Conservation (phyloP, 2,113 vertebrate genomes). For the Chaenocephalus aceratus region DNA sequence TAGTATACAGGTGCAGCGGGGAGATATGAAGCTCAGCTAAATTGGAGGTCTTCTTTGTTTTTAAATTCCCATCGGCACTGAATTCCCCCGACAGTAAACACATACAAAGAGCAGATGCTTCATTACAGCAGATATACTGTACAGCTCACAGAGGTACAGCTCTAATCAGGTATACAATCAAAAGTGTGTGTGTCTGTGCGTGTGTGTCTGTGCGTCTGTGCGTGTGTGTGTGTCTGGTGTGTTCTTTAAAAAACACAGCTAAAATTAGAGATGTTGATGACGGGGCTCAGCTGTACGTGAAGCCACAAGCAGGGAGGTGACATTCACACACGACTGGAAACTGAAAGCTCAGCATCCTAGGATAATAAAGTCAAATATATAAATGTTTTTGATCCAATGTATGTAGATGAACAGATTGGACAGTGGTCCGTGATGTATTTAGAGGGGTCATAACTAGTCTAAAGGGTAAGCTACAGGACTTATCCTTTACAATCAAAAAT, state of each 20-base stretch:
- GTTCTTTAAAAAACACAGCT: slow-evolving; percentile 27
- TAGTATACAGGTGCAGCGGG: not conserved
- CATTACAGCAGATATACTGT: not conserved
- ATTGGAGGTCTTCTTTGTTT: slow-evolving; percentile 46
- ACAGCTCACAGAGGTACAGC: slow-evolving; percentile 13
- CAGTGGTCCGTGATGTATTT: not conserved
- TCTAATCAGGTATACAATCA: not conserved
- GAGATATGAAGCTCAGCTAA: slow-evolving; percentile 10
- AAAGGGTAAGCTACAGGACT: no score
- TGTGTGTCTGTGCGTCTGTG: no score
- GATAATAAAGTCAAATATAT: not conserved
- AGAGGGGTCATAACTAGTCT: no score
- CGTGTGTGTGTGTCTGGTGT: not conserved
- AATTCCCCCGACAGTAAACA: not conserved
- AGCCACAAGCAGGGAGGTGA: slow-evolving; percentile 23
- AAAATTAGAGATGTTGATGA: slow-evolving; percentile 48
- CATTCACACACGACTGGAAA: slow-evolving; percentile 32
- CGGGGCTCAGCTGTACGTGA: slow-evolving; percentile 14
- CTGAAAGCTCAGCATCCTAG: not conserved
- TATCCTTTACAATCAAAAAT: not conserved
- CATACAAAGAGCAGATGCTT: not conserved
- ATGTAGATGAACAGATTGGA: not conserved
- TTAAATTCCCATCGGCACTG: slow-evolving; percentile 34
- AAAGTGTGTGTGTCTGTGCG: not conserved
- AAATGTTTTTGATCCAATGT: not conserved